Evolutionary conservation across 2,888 invertebrate species (phyloP).

Genomic region (Aleiodes alternator): DNA sequence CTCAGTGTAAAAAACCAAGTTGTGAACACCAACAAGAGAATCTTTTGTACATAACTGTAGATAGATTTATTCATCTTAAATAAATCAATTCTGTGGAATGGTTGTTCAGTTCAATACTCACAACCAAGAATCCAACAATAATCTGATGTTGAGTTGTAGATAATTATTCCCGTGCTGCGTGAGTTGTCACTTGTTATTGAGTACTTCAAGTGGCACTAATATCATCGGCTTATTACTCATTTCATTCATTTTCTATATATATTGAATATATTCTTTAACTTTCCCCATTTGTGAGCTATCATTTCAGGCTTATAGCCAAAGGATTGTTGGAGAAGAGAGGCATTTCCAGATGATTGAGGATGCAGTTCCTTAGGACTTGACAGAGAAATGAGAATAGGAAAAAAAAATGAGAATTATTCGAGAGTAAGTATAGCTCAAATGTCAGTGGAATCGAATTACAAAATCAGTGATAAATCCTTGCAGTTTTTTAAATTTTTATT

Average conservation of each 20-base stretch:
- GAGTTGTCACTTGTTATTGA: slow-evolving; percentile 4
- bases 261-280: slow-evolving; percentile 1
- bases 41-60: too few relatives aligned
- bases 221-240: slow-evolving; percentile 12
- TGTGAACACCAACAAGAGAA: too few relatives aligned
- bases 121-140: not conserved
- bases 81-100: too few relatives aligned
- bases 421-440: not conserved
- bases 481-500: not conserved
- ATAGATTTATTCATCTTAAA: too few relatives aligned
- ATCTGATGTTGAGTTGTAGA: slow-evolving; percentile 5
- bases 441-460: not conserved
- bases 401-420: too few relatives aligned
- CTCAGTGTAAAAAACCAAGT: too few relatives aligned
- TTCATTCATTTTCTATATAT: not conserved
- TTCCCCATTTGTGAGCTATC: not conserved
- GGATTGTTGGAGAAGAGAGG: not conserved
- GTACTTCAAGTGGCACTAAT: not conserved
- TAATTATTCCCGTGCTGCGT: not conserved
- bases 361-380: not conserved
- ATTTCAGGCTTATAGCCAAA: not conserved
- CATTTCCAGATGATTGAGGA: slow-evolving; percentile 13
- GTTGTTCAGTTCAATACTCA: too few relatives aligned
- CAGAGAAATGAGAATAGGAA: slow-evolving; percentile 16
- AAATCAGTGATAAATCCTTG: not conserved